Evolutionary conservation across 2,113 vertebrate species (phyloP), one percentile per base, ranked within the genome.

Genomic region (Datnioides undecimradiatus): DNA sequence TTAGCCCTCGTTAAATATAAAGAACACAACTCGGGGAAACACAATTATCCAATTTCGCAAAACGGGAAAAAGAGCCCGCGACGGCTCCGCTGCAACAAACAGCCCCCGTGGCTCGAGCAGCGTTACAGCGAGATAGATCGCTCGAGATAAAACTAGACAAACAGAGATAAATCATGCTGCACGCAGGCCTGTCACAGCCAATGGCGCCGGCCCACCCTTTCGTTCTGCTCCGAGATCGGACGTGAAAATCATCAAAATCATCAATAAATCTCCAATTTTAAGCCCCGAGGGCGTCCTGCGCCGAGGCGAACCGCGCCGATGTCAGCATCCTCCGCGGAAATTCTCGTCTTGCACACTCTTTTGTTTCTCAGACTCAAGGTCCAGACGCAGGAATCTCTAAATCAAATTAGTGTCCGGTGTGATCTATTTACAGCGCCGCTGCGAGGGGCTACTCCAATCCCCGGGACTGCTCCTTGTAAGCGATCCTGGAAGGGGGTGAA

Each of bases 1-100:
- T 93, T 91, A 91, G 80, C 48, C 70, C 78, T 92, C 82, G 87
- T 93, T 91, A 93, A 93, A 92, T 85, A 93, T 87, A 92, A 73
- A 87, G n/a, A 84, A 45, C 29, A 41, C 40, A 77, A 68, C 55
- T 79, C 48, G 23, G 25, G 25, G 8, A 58, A 58, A 70, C 57
- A 58, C 29, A 43, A 23, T 33, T 8, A 34, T 45, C 8, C 41
- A n/a, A 31, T 51, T 58, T 51, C 10, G 31, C 48, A 76, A 58
- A 36, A n/a, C n/a, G n/a, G n/a, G n/a, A 34, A 38, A 21, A 36
- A 16, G 12, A 0, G 19, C 41, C n/a, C 9, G 36, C 63, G 48
- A 14, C 8, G 45, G n/a, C 48, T 21, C 57, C 43, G 14, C 34
- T 5, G 16, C 34, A 21, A 23, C 29, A 23, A 33, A 16, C 52